These are phyloP conservation scores for Mythimna loreyi DNA, from an alignment of 2,888 invertebrate genomes.

Conservation along the genomic window DNA sequence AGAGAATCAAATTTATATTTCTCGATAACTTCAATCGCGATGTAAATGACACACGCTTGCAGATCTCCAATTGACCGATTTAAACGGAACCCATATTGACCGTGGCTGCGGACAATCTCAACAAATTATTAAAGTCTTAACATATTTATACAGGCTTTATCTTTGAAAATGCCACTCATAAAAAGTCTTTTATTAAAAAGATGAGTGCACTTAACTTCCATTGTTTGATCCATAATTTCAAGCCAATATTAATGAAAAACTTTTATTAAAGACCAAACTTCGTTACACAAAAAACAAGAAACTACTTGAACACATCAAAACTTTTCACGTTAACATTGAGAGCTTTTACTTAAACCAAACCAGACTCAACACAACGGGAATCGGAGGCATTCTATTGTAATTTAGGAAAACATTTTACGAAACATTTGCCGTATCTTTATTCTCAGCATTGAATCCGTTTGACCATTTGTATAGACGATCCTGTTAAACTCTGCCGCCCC, in stretches of 20 bases:
- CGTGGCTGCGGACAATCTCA: no score
- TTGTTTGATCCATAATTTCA: neutral
- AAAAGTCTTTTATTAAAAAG: neutral
- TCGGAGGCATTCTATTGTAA: constrained; percentile 1
- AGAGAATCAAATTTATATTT: no score
- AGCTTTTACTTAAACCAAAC: constrained; percentile 13
- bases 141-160: neutral
- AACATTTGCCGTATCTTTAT: constrained; percentile 45
- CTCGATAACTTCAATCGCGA: no score
- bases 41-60: no score
- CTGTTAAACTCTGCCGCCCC: constrained; percentile 14
- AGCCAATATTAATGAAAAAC: neutral
- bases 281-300: constrained; percentile 3
- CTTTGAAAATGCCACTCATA: neutral
- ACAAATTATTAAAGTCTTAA: neutral
- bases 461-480: constrained; percentile 33
- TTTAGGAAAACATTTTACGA: constrained; percentile 16
- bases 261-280: neutral
- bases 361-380: neutral
- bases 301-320: constrained; percentile 25
- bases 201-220: neutral
- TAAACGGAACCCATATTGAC: no score
- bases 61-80: no score
- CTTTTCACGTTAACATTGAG: constrained; percentile 13
- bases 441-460: constrained; percentile 28